phyloP scores from a whole-genome alignment of 2,113 vertebrate species.

The Atractosteus spatula region DNA sequence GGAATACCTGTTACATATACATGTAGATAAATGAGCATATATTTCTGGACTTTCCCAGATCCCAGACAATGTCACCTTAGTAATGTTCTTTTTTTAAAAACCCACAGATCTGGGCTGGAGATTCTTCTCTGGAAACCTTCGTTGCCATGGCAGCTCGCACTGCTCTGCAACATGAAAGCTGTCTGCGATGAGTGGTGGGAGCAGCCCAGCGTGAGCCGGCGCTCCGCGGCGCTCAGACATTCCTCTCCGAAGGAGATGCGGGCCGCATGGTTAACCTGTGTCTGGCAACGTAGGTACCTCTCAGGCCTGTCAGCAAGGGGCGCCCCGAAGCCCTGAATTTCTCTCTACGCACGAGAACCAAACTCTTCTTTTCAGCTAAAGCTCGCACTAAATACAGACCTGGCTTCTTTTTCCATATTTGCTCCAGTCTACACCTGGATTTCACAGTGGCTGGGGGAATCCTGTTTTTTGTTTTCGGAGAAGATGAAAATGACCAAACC shows the following conservation, averaged over 20 bases:
- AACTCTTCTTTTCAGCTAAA: too few species aligned
- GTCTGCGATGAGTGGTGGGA: slow-evolving; percentile 36
- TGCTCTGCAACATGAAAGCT: slow-evolving; percentile 40
- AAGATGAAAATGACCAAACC: too few species aligned
- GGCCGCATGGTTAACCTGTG: slow-evolving; percentile 32
- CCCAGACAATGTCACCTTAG: slow-evolving; percentile 19
- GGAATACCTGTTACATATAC: too few species aligned
- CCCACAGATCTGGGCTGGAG: slow-evolving; percentile 16
- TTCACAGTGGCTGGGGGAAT: too few species aligned
- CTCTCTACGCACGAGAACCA: too few species aligned
- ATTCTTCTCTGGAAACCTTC: slow-evolving; percentile 28
- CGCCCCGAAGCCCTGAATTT: too few species aligned
- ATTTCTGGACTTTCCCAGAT: not conserved
- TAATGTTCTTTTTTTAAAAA: slow-evolving; percentile 22
- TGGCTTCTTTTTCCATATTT: too few species aligned
- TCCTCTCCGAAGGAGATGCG: slow-evolving; percentile 28
- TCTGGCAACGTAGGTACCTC: slow-evolving; percentile 22
- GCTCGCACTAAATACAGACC: too few species aligned
- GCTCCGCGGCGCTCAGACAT: slow-evolving; percentile 22
- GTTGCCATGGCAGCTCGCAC: slow-evolving; percentile 42
- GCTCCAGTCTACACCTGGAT: too few species aligned
- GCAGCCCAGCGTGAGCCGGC: slow-evolving; percentile 14
- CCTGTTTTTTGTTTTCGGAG: too few species aligned
- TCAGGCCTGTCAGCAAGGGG: not conserved
- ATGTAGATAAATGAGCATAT: too few species aligned